These are phyloP conservation scores for Phalera bucephala DNA, from an alignment of 2,888 invertebrate species.

Conservation along the genomic window DNA sequence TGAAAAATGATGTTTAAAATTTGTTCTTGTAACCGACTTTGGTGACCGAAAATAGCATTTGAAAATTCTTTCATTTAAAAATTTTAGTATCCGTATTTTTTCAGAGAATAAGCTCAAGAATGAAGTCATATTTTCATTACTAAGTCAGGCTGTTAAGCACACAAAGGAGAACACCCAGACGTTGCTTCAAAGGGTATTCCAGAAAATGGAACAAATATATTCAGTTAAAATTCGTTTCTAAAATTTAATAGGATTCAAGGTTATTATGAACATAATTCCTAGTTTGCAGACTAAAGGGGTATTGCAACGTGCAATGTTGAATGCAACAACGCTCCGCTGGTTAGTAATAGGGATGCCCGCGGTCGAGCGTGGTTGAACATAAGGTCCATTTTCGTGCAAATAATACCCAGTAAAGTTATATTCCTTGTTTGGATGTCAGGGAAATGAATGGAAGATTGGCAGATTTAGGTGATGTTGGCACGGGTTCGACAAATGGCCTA, in stretches of 20 bases:
- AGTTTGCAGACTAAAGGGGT: conserved; percentile 24
- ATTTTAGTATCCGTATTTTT: too few relatives aligned
- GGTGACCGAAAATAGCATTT: too few relatives aligned
- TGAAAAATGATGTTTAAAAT: too few relatives aligned
- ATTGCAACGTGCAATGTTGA: conserved; percentile 15
- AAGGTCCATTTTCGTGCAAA: conserved; percentile 20
- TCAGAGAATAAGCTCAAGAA: too few relatives aligned
- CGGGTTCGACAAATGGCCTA: conserved; percentile 5
- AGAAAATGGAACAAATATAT: background rate
- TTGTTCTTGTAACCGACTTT: too few relatives aligned
- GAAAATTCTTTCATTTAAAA: too few relatives aligned
- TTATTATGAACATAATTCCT: conserved; percentile 19
- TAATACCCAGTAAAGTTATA: conserved; percentile 7
- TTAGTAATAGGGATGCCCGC: conserved; percentile 17
- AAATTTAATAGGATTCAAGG: conserved; percentile 25
- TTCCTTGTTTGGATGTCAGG: background rate
- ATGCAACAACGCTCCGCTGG: conserved; percentile 23
- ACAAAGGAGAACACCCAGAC: background rate
- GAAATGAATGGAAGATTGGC: conserved; percentile 2
- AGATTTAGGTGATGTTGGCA: conserved; percentile 6
- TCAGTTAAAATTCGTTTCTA: background rate
- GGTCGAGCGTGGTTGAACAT: conserved; percentile 24
- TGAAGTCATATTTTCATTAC: too few relatives aligned
- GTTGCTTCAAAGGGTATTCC: background rate
- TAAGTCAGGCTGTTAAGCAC: too few relatives aligned